Evolutionary conservation across 2,888 invertebrate genomes (phyloP).

Genomic region (Cosmia pyralina): DNA sequence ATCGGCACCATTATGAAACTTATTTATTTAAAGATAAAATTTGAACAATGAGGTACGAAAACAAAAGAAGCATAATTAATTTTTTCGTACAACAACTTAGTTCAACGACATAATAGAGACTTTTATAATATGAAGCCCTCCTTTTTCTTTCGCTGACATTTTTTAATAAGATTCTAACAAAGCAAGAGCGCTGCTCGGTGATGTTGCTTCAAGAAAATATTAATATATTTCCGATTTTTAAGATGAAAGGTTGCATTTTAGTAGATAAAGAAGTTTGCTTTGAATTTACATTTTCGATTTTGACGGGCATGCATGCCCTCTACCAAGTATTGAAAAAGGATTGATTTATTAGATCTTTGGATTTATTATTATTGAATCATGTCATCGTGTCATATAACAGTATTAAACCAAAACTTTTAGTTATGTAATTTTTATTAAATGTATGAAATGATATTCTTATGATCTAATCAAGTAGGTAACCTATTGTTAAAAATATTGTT

Average conservation of each 20-base stretch:
- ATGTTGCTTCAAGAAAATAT: slow-evolving; percentile 72
- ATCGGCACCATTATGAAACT: slow-evolving; percentile 44
- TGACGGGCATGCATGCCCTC: background rate
- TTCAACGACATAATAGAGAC: slow-evolving; percentile 76
- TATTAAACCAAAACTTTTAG: background rate
- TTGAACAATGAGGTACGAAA: slow-evolving; percentile 33
- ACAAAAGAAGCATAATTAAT: slow-evolving; percentile 74
- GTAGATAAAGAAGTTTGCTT: slow-evolving; percentile 26
- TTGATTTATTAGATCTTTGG: background rate
- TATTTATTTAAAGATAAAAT: slow-evolving; percentile 49
- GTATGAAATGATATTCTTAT: background rate
- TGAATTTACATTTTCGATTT: slow-evolving; percentile 36
- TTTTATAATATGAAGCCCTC: slow-evolving; percentile 73
- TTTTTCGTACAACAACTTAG: slow-evolving; percentile 76
- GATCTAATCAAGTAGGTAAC: background rate
- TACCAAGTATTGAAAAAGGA: background rate
- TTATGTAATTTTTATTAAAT: too few relatives aligned
- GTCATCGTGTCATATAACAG: background rate
- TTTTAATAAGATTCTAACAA: slow-evolving; percentile 87
- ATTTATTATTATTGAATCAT: background rate
- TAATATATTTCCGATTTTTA: slow-evolving; percentile 60
- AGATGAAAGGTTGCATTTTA: slow-evolving; percentile 45
- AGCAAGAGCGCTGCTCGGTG: slow-evolving; percentile 76
- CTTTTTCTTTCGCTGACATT: slow-evolving; percentile 82
- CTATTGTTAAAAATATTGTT: background rate